These are phyloP conservation scores for Lochmaea capreae DNA, from an alignment of 2,888 invertebrate species.

Conservation along the genomic window DNA sequence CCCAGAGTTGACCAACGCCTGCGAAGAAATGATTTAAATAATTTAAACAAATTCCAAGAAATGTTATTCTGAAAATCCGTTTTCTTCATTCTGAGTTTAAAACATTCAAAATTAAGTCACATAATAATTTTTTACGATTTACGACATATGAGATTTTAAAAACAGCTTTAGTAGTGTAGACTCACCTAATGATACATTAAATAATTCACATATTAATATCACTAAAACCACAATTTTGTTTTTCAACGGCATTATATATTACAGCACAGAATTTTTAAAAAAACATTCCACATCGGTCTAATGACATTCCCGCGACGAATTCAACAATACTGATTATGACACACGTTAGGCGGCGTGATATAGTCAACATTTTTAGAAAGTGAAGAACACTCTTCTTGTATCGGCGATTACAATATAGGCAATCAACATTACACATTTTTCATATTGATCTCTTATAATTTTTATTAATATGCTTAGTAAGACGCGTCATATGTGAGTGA, in stretches of 20 bases:
- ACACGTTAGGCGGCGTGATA: not conserved
- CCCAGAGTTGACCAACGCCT: too few relatives aligned
- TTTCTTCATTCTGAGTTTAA: not conserved
- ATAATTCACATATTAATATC: conserved; percentile 1
- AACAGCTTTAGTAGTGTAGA: not conserved
- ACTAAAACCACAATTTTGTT: not conserved
- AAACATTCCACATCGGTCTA: not conserved
- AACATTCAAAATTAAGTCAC: too few relatives aligned
- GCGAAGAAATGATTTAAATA: too few relatives aligned
- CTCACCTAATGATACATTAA: not conserved
- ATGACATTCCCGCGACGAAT: conserved; percentile 3
- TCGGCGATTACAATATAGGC: not conserved
- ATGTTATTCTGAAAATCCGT: too few relatives aligned
- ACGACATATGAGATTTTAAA: not conserved
- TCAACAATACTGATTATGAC: conserved; percentile 5
- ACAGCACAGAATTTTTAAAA: not conserved
- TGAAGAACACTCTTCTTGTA: not conserved
- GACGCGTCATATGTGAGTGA: too few relatives aligned
- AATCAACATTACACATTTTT: not conserved
- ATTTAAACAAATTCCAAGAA: too few relatives aligned
- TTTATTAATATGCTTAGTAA: too few relatives aligned
- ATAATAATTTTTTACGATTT: not conserved
- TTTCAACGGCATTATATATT: not conserved
- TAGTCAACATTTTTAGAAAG: not conserved
- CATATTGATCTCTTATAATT: too few relatives aligned